Evolutionary conservation across 2,888 invertebrate genomes (phyloP).

Genomic region (Ariolimax columbianus): DNA sequence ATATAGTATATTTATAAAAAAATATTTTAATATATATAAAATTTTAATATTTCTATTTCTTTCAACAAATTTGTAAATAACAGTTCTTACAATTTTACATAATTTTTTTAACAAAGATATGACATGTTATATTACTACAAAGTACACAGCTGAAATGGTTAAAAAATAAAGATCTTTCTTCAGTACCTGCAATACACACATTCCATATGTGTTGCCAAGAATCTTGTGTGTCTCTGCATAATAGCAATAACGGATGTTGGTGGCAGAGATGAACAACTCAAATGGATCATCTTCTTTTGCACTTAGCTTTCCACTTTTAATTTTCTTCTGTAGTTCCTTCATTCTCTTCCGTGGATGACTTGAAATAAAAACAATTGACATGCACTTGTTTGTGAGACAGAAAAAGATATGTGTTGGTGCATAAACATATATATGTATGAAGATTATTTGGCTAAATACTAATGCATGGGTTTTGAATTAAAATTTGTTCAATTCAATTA

Average conservation of each 20-base stretch:
- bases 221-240: slow-evolving; percentile 98
- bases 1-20: too few species aligned
- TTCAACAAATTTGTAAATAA: background rate
- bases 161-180: background rate
- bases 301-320: slow-evolving; percentile 89
- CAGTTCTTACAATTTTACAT: background rate
- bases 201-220: slow-evolving; percentile 96
- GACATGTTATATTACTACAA: too few species aligned
- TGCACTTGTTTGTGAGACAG: background rate
- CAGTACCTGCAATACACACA: slow-evolving; percentile 92
- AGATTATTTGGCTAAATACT: too few species aligned
- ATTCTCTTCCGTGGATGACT: slow-evolving; percentile 95
- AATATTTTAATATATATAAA: too few species aligned
- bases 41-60: background rate
- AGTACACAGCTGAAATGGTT: background rate
- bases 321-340: slow-evolving; percentile 88
- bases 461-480: too few species aligned
- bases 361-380: slow-evolving; percentile 42
- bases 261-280: slow-evolving; percentile 96
- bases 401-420: background rate
- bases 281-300: slow-evolving; percentile 97
- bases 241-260: slow-evolving; percentile 97
- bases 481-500: too few species aligned
- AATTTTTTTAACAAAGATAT: background rate
- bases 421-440: too few species aligned